These are phyloP conservation scores for Holocentrus rufus DNA, from an alignment of 2,797 vertebrate species.

Conservation along the genomic window DNA sequence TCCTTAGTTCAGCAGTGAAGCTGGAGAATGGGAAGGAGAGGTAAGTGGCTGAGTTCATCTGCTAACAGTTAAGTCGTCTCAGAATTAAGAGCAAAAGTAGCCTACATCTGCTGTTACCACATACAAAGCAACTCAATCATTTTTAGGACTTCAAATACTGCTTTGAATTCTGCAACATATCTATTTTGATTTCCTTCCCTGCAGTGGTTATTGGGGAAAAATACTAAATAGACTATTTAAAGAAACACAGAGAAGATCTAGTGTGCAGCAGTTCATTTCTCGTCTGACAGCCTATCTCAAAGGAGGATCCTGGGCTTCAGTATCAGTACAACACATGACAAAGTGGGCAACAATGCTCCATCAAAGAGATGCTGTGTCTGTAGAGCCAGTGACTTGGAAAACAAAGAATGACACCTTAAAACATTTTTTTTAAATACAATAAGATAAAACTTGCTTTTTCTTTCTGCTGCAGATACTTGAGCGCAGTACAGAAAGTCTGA, in stretches of 20 bases:
- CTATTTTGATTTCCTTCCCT: conserved; percentile 33
- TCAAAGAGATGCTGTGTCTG: conserved; percentile 30
- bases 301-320: conserved; percentile 51
- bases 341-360: conserved; percentile 18
- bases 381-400: conserved; percentile 3
- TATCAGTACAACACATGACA: conserved; percentile 38
- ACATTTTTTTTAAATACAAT: background rate
- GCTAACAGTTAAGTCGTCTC: background rate
- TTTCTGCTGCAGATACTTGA: conserved; percentile 3
- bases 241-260: conserved; percentile 36
- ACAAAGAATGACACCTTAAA: conserved; percentile 31
- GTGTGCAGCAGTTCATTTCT: conserved; percentile 54
- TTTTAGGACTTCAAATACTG: conserved; percentile 32
- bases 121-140: conserved; percentile 41
- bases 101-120: conserved; percentile 15
- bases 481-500: background rate
- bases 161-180: conserved; percentile 15
- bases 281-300: conserved; percentile 40
- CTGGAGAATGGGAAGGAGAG: background rate
- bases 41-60: background rate
- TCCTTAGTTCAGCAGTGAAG: background rate
- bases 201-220: conserved; percentile 28
- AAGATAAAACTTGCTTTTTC: conserved; percentile 1
- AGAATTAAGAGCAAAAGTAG: conserved; percentile 3
- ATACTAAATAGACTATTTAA: conserved; percentile 47